Base-by-base conservation (phyloP, 2,113 vertebrate species). In the Trichomycterus rosablanca region DNA sequence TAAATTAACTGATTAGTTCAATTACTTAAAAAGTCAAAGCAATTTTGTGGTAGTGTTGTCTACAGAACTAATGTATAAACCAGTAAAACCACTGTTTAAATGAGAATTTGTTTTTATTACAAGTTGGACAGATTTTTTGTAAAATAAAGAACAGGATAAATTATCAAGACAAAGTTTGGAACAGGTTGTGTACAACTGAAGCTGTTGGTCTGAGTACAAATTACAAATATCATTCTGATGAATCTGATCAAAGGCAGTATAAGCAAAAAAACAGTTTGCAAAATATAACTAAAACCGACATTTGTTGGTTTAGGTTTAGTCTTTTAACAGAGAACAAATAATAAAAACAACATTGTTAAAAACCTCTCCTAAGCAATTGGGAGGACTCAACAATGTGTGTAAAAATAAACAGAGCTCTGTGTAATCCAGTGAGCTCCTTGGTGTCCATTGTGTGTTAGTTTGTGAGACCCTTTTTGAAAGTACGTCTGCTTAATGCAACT, bases 241-340 rank as follows among this genome's bases (percentile, higher is more conserved):
- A 50, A 40, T 74, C 24, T 16, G 11, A 51, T 46, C n/a, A 68
- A 74, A 78, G 76, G 74, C 76, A 74, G 68, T 60, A 53, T 64
- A 61, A 48, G 30, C 44, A 63, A 32, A 55, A 39, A 49, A 24
- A 65, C 39, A 40, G 15, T 50, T 18, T 63, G 59, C 43, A 50
- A 28, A 72, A 35, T 39, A 18, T 45, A 35, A 4, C n/a, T 32
- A 55, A 11, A 24, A 15, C 2, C 7, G 65, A 26, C 51, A n/a
- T 30, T 20, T 34, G 48, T 49, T 51, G 55, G 40, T 65, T n/a
- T 60, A 43, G 50, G 18, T 23, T 34, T 52, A 34, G 37, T 53
- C 32, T 52, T 49, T 45, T 26, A 32, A 60, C 23, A 59, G 18
- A 49, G 12, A 30, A 67, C 43, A 23, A 52, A 30, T 30, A 7